Conservation (phyloP, 2,797 vertebrate species). For the Mormyrops attenuatus region DNA sequence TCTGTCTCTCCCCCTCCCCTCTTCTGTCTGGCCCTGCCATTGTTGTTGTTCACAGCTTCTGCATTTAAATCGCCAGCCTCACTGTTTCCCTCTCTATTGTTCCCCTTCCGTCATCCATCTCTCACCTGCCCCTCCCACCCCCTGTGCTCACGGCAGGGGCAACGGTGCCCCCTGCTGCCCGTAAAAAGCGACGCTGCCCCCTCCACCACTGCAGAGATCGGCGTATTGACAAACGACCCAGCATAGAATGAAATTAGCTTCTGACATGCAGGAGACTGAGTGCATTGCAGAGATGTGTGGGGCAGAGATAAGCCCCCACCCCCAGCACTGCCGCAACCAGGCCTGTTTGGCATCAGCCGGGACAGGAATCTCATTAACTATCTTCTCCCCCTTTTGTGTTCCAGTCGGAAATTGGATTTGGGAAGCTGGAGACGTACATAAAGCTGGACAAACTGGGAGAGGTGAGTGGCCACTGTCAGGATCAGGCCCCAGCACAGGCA, state of each 20-base stretch:
- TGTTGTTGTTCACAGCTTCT: slow-evolving; percentile 30
- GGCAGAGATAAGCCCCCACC: slow-evolving; percentile 26
- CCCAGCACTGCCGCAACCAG: neutral
- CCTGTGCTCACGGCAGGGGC: neutral
- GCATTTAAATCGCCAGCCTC: slow-evolving; percentile 37
- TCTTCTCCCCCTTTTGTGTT: slow-evolving; percentile 35
- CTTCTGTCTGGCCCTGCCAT: slow-evolving; percentile 28
- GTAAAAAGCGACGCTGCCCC: neutral
- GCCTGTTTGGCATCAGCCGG: slow-evolving; percentile 14
- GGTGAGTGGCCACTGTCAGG: slow-evolving; percentile 52
- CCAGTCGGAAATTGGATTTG: slow-evolving; percentile 98
- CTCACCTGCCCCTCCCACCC: slow-evolving; percentile 20
- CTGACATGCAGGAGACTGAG: slow-evolving; percentile 17
- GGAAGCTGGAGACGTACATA: slow-evolving; percentile 98
- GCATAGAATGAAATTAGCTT: slow-evolving; percentile 27
- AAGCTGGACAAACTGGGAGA: slow-evolving; percentile 98
- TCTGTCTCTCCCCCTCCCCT: neutral
- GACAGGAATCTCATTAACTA: slow-evolving; percentile 20
- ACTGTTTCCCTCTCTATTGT: slow-evolving; percentile 37
- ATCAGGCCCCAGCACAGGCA: neutral
- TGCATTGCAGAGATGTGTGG: slow-evolving; percentile 14
- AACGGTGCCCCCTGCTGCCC: slow-evolving; percentile 16
- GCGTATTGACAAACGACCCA: neutral
- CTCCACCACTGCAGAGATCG: neutral
- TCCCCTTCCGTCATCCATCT: slow-evolving; percentile 35